Evolutionary conservation across 2,888 invertebrate genomes (phyloP), one percentile per base, ranked within the genome.

Genomic region (Brenthis ino): DNA sequence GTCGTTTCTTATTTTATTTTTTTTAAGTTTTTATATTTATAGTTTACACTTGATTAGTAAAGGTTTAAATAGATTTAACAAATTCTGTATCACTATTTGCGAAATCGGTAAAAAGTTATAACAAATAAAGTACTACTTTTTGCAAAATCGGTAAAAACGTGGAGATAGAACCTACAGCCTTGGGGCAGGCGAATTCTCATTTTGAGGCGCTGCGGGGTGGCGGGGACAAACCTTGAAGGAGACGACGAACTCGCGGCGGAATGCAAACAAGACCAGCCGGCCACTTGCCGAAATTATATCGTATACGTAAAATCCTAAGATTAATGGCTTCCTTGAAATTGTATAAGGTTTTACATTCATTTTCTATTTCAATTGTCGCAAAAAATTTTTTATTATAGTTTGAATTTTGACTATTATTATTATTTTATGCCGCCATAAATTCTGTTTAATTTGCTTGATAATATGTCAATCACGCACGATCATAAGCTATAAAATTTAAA

Each of bases 181-280:
- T 75, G 74, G 70, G 51, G 73, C 58, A 47, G 63, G 73, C 72
- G 67, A 70, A 71, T 77, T 80, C 79, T 79, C 77, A 75, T 71
- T 69, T 54, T 70, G 71, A 85, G 88, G 89, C 88, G 79, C 87
- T 83, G 82, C 77, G 79, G 81, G 83, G 84, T 79, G 79, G 78
- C 77, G 79, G 78, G 78, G 75, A 75, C 72, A 82, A 85, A 84
- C 91, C 92, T 91, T 91, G 91, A 78, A 71, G 76, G 82, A 83
- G 86, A 80, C 91, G 82, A 81, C 89, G 91, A 91, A 88, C 90
- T 82, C 85, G 72, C 80, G 67, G 64, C 84, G 89, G 90, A 90
- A 89, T 88, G 91, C 89, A 86, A 90, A 89, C 88, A 86, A 81
- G 82, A 80, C 80, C 80, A 74, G 80, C 79, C 82, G 75, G 75